These are phyloP conservation scores for Tenthredo mesomela DNA, from an alignment of 2,888 invertebrate genomes.

Conservation along the genomic window DNA sequence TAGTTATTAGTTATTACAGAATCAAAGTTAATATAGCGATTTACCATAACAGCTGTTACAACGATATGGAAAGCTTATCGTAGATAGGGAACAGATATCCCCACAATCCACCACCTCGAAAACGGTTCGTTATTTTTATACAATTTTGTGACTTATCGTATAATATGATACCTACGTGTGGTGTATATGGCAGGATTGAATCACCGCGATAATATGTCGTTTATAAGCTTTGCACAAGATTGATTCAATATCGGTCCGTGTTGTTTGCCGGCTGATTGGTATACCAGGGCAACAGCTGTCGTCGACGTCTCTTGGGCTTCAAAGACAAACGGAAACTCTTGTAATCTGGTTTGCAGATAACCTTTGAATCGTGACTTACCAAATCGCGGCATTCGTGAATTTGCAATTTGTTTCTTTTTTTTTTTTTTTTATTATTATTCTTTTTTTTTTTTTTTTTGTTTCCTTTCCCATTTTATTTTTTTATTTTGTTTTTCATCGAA, in stretches of 20 bases:
- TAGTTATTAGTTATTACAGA: too few species aligned
- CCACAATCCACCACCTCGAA: background rate
- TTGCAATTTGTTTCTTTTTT: background rate
- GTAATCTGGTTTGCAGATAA: constrained; percentile 46
- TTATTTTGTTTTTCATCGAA: background rate
- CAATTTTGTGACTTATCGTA: background rate
- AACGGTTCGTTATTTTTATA: background rate
- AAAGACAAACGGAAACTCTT: constrained; percentile 38
- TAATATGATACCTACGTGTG: constrained; percentile 16
- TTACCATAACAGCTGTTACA: background rate
- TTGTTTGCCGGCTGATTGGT: constrained; percentile 39
- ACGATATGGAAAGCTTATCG: background rate
- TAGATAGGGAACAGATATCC: background rate
- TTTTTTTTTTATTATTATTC: background rate
- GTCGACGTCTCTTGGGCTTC: constrained; percentile 10
- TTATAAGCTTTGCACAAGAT: constrained; percentile 36
- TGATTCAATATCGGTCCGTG: constrained; percentile 38
- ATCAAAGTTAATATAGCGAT: background rate
- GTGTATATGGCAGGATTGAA: background rate
- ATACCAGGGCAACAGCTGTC: constrained; percentile 40
- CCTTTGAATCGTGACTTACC: constrained; percentile 17
- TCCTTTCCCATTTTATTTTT: background rate
- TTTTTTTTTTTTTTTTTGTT: background rate
- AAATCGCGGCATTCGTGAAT: background rate
- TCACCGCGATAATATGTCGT: constrained; percentile 22